Evolutionary conservation across 2,113 vertebrate genomes (phyloP).

Genomic region (Megaleporinus macrocephalus): DNA sequence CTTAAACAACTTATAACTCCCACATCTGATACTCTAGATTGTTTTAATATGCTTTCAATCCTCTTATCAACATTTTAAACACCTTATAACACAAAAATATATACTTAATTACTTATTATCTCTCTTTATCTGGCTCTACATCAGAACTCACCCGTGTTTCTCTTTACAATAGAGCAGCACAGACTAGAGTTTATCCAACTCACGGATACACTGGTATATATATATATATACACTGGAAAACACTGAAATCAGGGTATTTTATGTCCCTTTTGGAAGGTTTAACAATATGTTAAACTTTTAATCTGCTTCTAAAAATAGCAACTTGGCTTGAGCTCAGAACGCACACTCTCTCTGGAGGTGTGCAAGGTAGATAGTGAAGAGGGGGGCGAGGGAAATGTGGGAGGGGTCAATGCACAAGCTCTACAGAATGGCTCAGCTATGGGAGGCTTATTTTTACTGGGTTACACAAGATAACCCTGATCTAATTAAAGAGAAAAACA

Average conservation of each 20-base stretch:
- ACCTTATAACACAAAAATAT: too few relatives aligned
- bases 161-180: neutral
- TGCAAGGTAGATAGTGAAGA: neutral
- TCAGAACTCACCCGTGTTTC: neutral
- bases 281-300: neutral
- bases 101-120: neutral
- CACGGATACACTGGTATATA: too few relatives aligned
- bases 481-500: too few relatives aligned
- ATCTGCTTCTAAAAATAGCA: neutral
- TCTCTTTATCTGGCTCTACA: neutral
- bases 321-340: neutral
- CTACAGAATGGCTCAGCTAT: neutral
- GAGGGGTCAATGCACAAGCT: neutral
- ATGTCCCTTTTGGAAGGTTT: neutral
- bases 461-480: too few relatives aligned
- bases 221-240: neutral
- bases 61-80: neutral
- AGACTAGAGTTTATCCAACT: neutral
- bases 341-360: neutral
- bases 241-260: too few relatives aligned
- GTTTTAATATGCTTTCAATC: neutral
- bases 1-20: neutral
- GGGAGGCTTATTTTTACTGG: neutral
- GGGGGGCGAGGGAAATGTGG: neutral
- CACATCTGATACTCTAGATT: neutral